Base-by-base conservation (phyloP, 2,888 invertebrate species). In the Formica aserva region DNA sequence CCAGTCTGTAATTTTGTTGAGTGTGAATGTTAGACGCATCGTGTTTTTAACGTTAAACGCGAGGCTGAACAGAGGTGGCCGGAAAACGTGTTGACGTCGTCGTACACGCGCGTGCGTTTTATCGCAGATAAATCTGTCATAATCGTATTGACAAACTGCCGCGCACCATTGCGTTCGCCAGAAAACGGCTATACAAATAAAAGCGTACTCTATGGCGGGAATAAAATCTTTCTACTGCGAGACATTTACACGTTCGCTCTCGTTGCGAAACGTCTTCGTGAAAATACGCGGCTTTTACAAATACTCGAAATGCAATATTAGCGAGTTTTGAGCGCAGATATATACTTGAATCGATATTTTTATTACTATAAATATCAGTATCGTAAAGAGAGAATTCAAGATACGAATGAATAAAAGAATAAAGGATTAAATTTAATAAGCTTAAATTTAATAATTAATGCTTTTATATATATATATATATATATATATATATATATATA, bases 81-180 rank as follows among this genome's bases (percentile, higher is more conserved):
- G 71, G 35, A 62, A 72, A 62, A 80, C 18, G 45, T 18, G 41
- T 60, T 60, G 60, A 72, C 26, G 26, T 32, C 57, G 38, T 69
- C 76, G 22, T 66, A 52, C 13, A 66, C 35, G 35, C 66, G n/a
- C 32, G 60, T 72, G 45, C 72, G 26, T 80, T 80, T 80, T 80
- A 72, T 72, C 35, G 72, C 72, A 60, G 72, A 80, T 80, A 80
- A 80, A 80, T 80, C 72, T 80, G 78, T 80, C 78, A 80, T 80
- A 80, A 80, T 80, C 78, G 72, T 72, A 72, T 80, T 72, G 78
- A 72, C 78, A 80, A 72, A 80, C 72, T 80, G 57, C 67, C 26
- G 66, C 66, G 26, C 76, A 18, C 77, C n/a, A 45, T 13, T 45
- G 60, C 78, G 32, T 38, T 66, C 60, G 13, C 78, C 60, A 60